phyloP scores from a whole-genome alignment of 2,888 invertebrate species.

The Amphipoea lucens region DNA sequence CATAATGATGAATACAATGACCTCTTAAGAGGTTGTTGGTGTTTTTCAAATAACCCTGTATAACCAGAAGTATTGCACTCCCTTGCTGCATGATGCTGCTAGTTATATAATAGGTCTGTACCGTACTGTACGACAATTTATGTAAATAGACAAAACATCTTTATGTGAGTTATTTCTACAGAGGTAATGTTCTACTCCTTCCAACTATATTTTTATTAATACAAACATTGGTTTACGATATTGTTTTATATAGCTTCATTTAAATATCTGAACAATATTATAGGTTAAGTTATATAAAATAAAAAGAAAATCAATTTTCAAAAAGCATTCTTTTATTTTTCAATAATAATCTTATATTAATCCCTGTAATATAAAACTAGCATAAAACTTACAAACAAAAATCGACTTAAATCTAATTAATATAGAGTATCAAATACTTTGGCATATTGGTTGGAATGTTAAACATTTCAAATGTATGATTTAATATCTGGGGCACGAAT shows the following conservation, averaged over 20 bases:
- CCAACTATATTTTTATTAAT: not conserved
- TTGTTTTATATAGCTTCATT: not conserved
- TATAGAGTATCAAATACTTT: conserved; percentile 78
- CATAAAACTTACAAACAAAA: conserved; percentile 69
- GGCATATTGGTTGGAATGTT: conserved; percentile 73
- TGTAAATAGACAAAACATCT: not conserved
- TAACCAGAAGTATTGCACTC: not conserved
- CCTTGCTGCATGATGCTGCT: not conserved
- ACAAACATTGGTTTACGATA: not conserved
- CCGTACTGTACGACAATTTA: not conserved
- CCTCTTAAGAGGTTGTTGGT: too few species aligned
- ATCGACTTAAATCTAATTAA: conserved; percentile 65
- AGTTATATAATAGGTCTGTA: not conserved
- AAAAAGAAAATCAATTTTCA: conserved; percentile 37
- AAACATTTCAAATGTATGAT: conserved; percentile 47
- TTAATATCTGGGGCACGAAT: conserved; percentile 21
- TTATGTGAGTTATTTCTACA: not conserved
- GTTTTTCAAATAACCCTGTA: too few species aligned
- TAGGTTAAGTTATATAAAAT: conserved; percentile 16
- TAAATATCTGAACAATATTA: conserved; percentile 1
- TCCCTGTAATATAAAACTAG: conserved; percentile 75
- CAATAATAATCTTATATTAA: conserved; percentile 70
- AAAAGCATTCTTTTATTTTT: conserved; percentile 63
- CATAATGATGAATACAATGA: too few species aligned
- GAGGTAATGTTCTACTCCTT: not conserved